Conservation (phyloP, 2,797 vertebrate species). For the Hyperoplus immaculatus region DNA sequence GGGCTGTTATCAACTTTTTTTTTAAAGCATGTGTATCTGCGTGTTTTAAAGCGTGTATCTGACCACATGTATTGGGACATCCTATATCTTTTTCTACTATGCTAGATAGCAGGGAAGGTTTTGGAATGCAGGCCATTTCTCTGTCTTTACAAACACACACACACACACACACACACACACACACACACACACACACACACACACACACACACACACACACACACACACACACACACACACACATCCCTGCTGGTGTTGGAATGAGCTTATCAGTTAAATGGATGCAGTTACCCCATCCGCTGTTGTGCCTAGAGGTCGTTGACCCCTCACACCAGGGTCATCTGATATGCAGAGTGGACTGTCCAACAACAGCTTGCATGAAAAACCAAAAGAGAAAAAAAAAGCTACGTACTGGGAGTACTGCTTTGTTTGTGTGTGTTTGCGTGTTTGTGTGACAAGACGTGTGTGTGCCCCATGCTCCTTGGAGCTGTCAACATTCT, state of each 20-base stretch:
- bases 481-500: slow-evolving; percentile 70
- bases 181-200: not conserved
- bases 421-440: not conserved
- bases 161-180: too few species aligned
- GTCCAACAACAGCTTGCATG: not conserved
- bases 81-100: too few species aligned
- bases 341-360: slow-evolving; percentile 15
- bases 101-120: too few species aligned
- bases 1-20: too few species aligned
- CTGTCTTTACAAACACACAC: too few species aligned
- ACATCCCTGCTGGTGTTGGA: slow-evolving; percentile 16
- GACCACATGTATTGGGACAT: too few species aligned
- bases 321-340: slow-evolving; percentile 46
- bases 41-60: too few species aligned
- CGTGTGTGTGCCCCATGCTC: slow-evolving; percentile 36
- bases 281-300: not conserved
- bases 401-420: too few species aligned
- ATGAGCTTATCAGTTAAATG: slow-evolving; percentile 40
- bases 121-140: too few species aligned
- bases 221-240: slow-evolving; percentile 2
- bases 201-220: not conserved
- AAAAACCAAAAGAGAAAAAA: too few species aligned
- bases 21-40: too few species aligned
- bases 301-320: slow-evolving; percentile 39
- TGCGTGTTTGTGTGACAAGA: not conserved